These are phyloP conservation scores for Halcyon leucocephala DNA, from an alignment of 2,797 vertebrate species.

Conservation along the genomic window DNA sequence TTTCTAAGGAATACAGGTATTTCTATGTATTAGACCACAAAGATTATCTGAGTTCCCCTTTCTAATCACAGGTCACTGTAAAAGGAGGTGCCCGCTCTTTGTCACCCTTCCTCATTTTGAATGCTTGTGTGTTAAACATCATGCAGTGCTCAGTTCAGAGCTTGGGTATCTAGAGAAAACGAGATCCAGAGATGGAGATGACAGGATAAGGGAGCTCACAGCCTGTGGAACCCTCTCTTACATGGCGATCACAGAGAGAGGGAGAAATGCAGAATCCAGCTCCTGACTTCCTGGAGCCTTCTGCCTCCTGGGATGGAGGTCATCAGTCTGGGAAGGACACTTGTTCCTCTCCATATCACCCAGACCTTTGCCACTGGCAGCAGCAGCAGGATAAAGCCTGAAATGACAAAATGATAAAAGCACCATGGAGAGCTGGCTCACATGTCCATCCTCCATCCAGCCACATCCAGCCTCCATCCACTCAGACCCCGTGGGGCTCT, in stretches of 20 bases:
- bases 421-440: not conserved
- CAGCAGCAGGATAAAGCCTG: not conserved
- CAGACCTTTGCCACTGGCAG: not conserved
- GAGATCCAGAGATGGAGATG: not conserved
- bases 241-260: not conserved
- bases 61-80: constrained; percentile 38
- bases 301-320: not conserved
- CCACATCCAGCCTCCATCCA: not conserved
- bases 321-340: not conserved
- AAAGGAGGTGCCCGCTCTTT: not conserved
- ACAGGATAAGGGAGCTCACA: not conserved
- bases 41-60: constrained; percentile 20
- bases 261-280: not conserved
- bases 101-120: constrained; percentile 16
- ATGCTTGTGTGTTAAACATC: not conserved
- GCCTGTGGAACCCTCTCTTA: not conserved
- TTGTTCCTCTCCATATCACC: not conserved
- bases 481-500: not conserved
- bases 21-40: constrained; percentile 34
- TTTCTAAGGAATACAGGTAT: constrained; percentile 32
- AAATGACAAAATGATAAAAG: not conserved
- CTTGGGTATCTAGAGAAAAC: not conserved
- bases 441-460: not conserved
- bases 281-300: not conserved
- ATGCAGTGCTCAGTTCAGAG: not conserved